Base-by-base conservation (phyloP, 1,140 invertebrate species). In the Sitobion miscanthi region DNA sequence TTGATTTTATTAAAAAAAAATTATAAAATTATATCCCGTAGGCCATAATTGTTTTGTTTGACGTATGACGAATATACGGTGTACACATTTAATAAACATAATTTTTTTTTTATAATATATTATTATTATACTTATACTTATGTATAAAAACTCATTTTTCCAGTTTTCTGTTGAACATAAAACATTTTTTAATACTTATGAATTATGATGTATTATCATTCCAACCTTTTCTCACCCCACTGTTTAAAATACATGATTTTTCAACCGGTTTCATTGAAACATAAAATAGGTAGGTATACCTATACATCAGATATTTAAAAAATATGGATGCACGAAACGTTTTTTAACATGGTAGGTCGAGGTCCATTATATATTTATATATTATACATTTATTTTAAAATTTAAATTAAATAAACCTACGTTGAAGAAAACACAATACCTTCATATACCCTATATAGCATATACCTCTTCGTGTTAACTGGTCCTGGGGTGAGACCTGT, bases 221-320 rank as follows among this genome's bases (percentile, higher is more conserved):
- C n/a, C 38, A 62, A 90, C 54, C 54, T 62, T 62, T 90, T 90
- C 35, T 69, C 14, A 45, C 45, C 57, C 89, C 89, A n/a, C 17
- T 69, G 62, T 30, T 69, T 90, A 62, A 90, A 90, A 77, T 77
- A 77, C 25, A 90, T 62, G 38, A 69, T 69, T 69, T n/a, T 62
- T 62, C n/a, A 69, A 90, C 89, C 89, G 89, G 89, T 90, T 90
- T 90, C 38, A 14, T 35, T 20, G 45, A 45, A 42, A 47, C n/a
- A 49, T 69, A 69, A 62, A 62, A 62, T 62, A 30, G 8, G n/a
- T 57, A 90, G 3, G 4, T 54, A 49, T 49, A 54, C 20, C 20
- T 90, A 42, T 42, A 49, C 49, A n/a, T 90, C 62, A 77, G 62
- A 77, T 77, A 77, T 77, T n/a, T 30, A 57, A 57, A 25, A 62